These are phyloP conservation scores for Cyclopterus lumpus DNA, from an alignment of 2,797 vertebrate species.

Conservation along the genomic window DNA sequence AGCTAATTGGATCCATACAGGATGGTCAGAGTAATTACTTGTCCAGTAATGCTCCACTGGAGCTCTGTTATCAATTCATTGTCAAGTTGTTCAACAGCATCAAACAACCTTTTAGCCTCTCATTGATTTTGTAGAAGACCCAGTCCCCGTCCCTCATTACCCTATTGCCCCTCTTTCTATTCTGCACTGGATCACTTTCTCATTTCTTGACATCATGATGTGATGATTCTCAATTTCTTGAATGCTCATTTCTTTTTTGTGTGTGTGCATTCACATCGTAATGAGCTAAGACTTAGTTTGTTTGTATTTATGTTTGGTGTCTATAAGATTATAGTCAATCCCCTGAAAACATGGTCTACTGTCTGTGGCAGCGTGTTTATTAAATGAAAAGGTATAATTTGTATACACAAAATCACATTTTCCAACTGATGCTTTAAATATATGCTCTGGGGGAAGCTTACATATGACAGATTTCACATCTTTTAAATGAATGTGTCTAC, in stretches of 20 bases:
- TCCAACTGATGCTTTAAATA: background rate
- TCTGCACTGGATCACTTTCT: constrained; percentile 36
- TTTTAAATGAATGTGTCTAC: background rate
- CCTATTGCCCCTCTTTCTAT: constrained; percentile 39
- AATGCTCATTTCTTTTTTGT: constrained; percentile 33
- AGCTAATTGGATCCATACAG: constrained; percentile 65
- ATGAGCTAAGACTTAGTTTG: constrained; percentile 6
- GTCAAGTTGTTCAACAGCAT: constrained; percentile 54
- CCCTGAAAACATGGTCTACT: background rate
- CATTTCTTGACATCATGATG: constrained; percentile 41
- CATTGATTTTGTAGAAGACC: constrained; percentile 67
- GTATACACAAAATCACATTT: constrained; percentile 1
- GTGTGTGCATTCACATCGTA: constrained; percentile 9
- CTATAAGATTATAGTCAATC: constrained; percentile 15
- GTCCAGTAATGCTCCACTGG: constrained; percentile 60
- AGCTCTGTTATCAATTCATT: constrained; percentile 56
- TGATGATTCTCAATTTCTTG: constrained; percentile 62
- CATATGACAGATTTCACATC: background rate
- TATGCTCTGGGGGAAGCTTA: background rate
- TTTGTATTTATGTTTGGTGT: constrained; percentile 35
- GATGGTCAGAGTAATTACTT: constrained; percentile 70
- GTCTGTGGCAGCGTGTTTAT: background rate
- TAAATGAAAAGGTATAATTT: constrained; percentile 3
- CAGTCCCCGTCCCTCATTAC: constrained; percentile 52
- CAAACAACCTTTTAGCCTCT: constrained; percentile 68